Base-by-base conservation (phyloP, 1,140 invertebrate genomes). In the Brachionus calyciflorus region DNA sequence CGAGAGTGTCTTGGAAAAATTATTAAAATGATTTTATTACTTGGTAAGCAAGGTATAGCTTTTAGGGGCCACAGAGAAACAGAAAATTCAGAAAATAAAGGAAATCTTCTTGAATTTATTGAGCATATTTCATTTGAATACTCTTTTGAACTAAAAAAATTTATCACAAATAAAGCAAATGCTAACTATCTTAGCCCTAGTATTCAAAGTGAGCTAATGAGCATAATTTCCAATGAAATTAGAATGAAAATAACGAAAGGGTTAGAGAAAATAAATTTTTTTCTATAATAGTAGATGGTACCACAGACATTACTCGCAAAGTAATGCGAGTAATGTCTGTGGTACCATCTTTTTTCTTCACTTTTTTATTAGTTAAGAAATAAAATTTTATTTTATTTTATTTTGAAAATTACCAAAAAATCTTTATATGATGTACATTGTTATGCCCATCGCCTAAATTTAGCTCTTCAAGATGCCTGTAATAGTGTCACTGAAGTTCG, bases 371-470 rank as follows among this genome's bases (percentile, higher is more conserved):
- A n/a, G n/a, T n/a, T n/a, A n/a, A n/a, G n/a, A n/a, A n/a, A n/a
- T n/a, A n/a, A n/a, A n/a, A n/a, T n/a, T n/a, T n/a, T n/a, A n/a
- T n/a, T n/a, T n/a, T n/a, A n/a, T n/a, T n/a, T n/a, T n/a, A n/a
- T n/a, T n/a, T n/a, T n/a, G n/a, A n/a, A n/a, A n/a, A n/a, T n/a
- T n/a, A n/a, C n/a, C n/a, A 65, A 24, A 30, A 65, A 65, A 10
- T 65, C 17, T 65, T 37, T 65, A n/a, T 65, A 17, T 40, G 30
- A 65, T 65, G 60, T 65, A 10, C 37, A 65, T 24, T 65, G 60
- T 12, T 44, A 65, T 65, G 60, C 37, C 19, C 60, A 65, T 44
- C 41, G 19, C 7, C n/a, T 65, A 30, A 65, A 65, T 44, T 30
- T 65, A 41, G 33, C 37, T 44, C 37, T 65, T 65, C 7, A 44